phyloP scores from a whole-genome alignment of 1,140 invertebrate genomes.

The Drosophila repletoides region DNA sequence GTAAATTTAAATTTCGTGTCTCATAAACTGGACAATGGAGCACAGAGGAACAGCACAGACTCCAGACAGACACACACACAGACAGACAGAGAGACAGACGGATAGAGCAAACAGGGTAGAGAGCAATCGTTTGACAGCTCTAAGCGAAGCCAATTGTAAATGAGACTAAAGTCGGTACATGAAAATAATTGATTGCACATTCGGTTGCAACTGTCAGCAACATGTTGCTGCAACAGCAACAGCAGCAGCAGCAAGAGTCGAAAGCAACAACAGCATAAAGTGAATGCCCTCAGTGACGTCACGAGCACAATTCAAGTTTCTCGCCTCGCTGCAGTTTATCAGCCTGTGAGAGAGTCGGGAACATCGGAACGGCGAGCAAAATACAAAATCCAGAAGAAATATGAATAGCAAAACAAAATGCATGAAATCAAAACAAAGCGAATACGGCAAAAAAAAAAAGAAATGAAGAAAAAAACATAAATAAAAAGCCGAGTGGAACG shows the following conservation, averaged over 20 bases:
- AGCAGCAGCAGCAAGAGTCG: slow-evolving; percentile 23
- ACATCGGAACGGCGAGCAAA: slow-evolving; percentile 71
- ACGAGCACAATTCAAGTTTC: slow-evolving; percentile 47
- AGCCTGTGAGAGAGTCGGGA: slow-evolving; percentile 36
- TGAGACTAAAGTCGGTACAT: slow-evolving; percentile 24
- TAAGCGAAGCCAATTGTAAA: slow-evolving; percentile 32
- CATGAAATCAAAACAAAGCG: slow-evolving; percentile 74
- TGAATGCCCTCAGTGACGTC: slow-evolving; percentile 76
- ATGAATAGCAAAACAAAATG: slow-evolving; percentile 77
- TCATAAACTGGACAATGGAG: slow-evolving; percentile 70
- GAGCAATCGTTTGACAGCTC: slow-evolving; percentile 19
- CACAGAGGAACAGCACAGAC: slow-evolving; percentile 19
- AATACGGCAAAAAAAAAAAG: slow-evolving; percentile 6
- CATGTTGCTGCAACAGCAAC: slow-evolving; percentile 55
- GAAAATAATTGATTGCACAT: slow-evolving; percentile 47
- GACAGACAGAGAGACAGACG: slow-evolving; percentile 10
- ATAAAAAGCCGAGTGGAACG: slow-evolving; percentile 63
- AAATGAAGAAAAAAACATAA: slow-evolving; percentile 33
- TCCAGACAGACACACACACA: slow-evolving; percentile 5
- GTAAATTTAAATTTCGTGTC: slow-evolving; percentile 78
- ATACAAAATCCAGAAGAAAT: slow-evolving; percentile 79
- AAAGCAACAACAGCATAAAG: slow-evolving; percentile 38
- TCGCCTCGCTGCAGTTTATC: slow-evolving; percentile 35
- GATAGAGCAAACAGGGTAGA: background rate
- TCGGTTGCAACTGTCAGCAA: slow-evolving; percentile 56